Percentiles rank a stretch among this genome's conserved stretches.
phyloP scores from a whole-genome alignment of 30 jellyfish, hydroid and myxozoan species.

The Sanderia malayensis region DNA sequence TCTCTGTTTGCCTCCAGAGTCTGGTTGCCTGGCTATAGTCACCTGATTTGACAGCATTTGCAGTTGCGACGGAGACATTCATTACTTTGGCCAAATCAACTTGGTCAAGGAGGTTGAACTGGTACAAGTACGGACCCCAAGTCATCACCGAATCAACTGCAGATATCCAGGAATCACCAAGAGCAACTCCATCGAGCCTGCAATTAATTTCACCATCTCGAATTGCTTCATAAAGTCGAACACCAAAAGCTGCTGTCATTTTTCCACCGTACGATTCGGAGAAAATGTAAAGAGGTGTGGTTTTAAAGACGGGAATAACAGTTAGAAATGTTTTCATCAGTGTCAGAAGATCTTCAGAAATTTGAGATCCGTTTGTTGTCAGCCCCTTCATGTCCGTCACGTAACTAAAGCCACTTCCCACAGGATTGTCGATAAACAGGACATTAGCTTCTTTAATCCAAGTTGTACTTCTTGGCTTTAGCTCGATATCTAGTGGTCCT shows the following conservation, averaged over 20 bases:
- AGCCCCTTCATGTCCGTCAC: slow-evolving; percentile 63
- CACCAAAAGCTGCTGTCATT: slow-evolving; percentile 87
- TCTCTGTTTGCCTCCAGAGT: slow-evolving; percentile 77
- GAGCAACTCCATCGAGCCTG: slow-evolving; percentile 80
- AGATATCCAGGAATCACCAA: slow-evolving; percentile 95
- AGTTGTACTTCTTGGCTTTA: slow-evolving; percentile 73
- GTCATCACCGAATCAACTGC: slow-evolving; percentile 90
- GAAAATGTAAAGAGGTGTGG: slow-evolving; percentile 62
- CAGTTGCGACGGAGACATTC: slow-evolving; percentile 55
- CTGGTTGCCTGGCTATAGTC: slow-evolving; percentile 57
- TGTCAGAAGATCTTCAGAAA: slow-evolving; percentile 78
- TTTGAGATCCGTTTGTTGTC: slow-evolving; percentile 74
- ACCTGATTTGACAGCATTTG: slow-evolving; percentile 43
- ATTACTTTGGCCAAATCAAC: slow-evolving; percentile 40
- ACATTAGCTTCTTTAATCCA: slow-evolving; percentile 74
- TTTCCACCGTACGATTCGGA: slow-evolving; percentile 94
- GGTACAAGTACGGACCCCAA: slow-evolving; percentile 89
- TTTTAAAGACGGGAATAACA: slow-evolving; percentile 44
- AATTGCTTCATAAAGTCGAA: slow-evolving; percentile 54
- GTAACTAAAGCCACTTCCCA: slow-evolving; percentile 91
- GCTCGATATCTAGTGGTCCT: slow-evolving; percentile 75
- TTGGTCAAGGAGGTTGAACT: slow-evolving; percentile 66
- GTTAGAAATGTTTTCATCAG: slow-evolving; percentile 49
- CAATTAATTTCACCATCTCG: slow-evolving; percentile 47
- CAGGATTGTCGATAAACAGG: slow-evolving; percentile 87